Evolutionary conservation across 1,140 invertebrate genomes (phyloP).

Genomic region (Zaprionus kolodkinae): DNA sequence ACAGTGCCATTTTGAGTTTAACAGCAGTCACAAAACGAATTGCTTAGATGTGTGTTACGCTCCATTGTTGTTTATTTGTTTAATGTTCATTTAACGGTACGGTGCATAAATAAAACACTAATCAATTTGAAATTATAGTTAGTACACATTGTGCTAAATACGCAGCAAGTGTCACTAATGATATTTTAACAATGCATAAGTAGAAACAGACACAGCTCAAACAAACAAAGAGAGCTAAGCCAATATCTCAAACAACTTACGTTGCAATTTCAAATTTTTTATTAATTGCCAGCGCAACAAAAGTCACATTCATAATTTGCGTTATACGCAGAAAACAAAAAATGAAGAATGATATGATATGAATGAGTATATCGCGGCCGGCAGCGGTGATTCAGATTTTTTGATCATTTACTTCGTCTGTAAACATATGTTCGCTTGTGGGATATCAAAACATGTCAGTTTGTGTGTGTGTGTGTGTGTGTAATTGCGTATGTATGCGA

Average conservation of each 20-base stretch:
- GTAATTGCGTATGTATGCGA: slow-evolving; percentile 31
- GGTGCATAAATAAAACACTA: slow-evolving; percentile 24
- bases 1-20: slow-evolving; percentile 19
- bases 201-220: no score
- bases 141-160: neutral
- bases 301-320: slow-evolving; percentile 14
- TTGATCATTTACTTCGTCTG: slow-evolving; percentile 18
- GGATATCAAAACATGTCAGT: slow-evolving; percentile 14
- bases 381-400: slow-evolving; percentile 30
- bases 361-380: neutral
- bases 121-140: slow-evolving; percentile 29
- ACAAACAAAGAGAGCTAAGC: slow-evolving; percentile 22
- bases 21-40: slow-evolving; percentile 14
- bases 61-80: slow-evolving; percentile 46
- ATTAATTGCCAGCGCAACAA: slow-evolving; percentile 40
- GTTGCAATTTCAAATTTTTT: slow-evolving; percentile 34
- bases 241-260: slow-evolving; percentile 26
- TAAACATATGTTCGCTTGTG: slow-evolving; percentile 39
- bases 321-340: neutral
- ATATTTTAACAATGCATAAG: no score
- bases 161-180: neutral
- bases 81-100: slow-evolving; percentile 51
- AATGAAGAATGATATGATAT: neutral
- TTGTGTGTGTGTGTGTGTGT: neutral
- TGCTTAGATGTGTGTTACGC: slow-evolving; percentile 31